Evolutionary conservation across 2,113 vertebrate genomes (phyloP), one percentile per base, ranked within the genome.

Genomic region (Lutjanus erythropterus): DNA sequence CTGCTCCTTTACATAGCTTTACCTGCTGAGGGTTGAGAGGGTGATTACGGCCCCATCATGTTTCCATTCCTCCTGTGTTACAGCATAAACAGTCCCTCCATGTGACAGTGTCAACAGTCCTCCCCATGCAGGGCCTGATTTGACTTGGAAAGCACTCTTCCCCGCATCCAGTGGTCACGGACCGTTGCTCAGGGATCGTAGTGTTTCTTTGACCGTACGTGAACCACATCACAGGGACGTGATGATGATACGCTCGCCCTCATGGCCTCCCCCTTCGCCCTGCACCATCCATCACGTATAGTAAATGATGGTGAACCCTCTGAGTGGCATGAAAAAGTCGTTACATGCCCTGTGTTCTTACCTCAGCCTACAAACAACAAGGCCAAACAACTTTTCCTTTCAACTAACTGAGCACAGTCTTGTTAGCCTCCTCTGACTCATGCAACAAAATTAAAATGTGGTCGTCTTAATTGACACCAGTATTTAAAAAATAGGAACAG

Each of bases 81-180:
- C 81, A 83, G 84, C 73, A 75, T 78, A 89, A 88, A 91, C 90
- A 90, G 65, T 62, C 89, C 81, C 71, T 81, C 67, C 74, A 46
- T 80, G 91, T 47, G 70, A 81, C 89, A 91, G 91, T 91, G 90
- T 92, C 93, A 94, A 94, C 93, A 95, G 84, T 87, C 84, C 79
- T 88, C 78, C 87, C 80, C 39, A 67, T 42, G 88, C 92, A 60
- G 78, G 85, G 76, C 67, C 94, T 93, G 85, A 95, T 96, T 96
- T 96, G 95, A 96, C 95, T 96, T 94, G 94, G 94, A 95, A 96
- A 95, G 85, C 91, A 85, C 80, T 87, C 79, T 42, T 89, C 86
- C 89, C 92, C 89, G 88, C 92, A 92, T 88, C 90, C 91, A 85
- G 95, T 90, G 94, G 95, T 95, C 95, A 96, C 94, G 94, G 95